phyloP scores from a whole-genome alignment of 1,140 invertebrate species.

The Habropoda laboriosa region DNA sequence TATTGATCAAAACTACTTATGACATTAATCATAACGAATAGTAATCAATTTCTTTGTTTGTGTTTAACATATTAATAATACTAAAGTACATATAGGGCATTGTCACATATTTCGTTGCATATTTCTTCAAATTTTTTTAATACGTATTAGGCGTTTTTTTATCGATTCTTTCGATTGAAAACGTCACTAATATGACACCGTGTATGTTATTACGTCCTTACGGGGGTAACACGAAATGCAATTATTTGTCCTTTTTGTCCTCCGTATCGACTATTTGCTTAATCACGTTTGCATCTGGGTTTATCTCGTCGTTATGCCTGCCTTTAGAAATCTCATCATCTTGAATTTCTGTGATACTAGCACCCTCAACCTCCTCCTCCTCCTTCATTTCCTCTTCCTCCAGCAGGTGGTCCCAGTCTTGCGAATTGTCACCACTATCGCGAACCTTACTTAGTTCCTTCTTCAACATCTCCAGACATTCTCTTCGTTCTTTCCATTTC shows the following conservation, averaged over 20 bases:
- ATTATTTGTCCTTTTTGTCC: slow-evolving; percentile 57
- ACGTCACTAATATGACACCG: background rate
- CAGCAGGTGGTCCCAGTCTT: slow-evolving; percentile 76
- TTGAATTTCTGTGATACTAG: slow-evolving; percentile 9
- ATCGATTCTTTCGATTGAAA: background rate
- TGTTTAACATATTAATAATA: background rate
- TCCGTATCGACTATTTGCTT: background rate
- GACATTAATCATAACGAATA: background rate
- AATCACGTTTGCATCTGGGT: background rate
- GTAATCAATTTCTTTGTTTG: background rate
- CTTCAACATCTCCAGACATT: slow-evolving; percentile 78
- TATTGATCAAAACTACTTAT: background rate
- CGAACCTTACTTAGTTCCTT: slow-evolving; percentile 75
- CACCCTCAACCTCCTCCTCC: slow-evolving; percentile 41
- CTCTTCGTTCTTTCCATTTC: slow-evolving; percentile 77
- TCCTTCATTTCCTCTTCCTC: slow-evolving; percentile 56
- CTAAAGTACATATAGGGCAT: background rate
- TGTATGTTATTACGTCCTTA: background rate
- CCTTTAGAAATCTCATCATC: slow-evolving; percentile 31
- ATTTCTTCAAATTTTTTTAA: background rate
- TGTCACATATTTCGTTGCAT: background rate
- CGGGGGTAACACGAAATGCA: background rate
- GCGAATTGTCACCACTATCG: slow-evolving; percentile 71
- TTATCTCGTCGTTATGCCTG: background rate
- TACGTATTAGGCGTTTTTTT: background rate